Evolutionary conservation across 2,797 vertebrate species (phyloP).

Genomic region (Spinus olivaceus): DNA sequence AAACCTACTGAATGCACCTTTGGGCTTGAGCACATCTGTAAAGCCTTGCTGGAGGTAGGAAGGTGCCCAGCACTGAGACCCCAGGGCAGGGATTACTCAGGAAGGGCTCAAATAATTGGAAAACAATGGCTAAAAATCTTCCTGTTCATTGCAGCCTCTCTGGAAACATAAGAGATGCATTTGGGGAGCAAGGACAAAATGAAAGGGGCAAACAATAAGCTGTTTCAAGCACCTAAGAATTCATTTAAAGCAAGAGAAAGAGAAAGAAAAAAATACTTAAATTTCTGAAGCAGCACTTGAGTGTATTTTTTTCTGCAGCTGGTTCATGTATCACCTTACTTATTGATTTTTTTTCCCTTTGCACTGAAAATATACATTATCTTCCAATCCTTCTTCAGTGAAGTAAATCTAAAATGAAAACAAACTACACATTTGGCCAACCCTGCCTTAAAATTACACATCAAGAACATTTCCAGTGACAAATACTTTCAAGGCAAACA

Average conservation of each 20-base stretch:
- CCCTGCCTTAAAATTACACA: constrained; percentile 75
- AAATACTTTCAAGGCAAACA: constrained; percentile 85
- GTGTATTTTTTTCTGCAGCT: not conserved
- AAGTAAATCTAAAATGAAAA: constrained; percentile 76
- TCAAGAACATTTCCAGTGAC: constrained; percentile 79
- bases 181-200: not conserved
- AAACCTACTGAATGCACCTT: not conserved
- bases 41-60: not conserved
- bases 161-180: not conserved
- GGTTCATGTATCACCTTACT: constrained; percentile 58
- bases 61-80: not conserved
- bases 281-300: constrained; percentile 55
- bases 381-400: constrained; percentile 60
- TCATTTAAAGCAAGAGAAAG: not conserved
- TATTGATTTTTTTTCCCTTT: not conserved
- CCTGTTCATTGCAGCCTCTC: not conserved
- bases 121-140: not conserved
- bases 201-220: not conserved
- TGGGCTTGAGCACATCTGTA: not conserved
- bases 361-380: constrained; percentile 45
- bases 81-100: not conserved
- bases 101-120: not conserved
- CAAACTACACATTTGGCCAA: constrained; percentile 68
- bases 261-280: not conserved
- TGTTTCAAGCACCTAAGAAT: constrained; percentile 5